Evolutionary conservation across 2,113 vertebrate genomes (phyloP), one percentile per base, ranked within the genome.

Genomic region (Chrysochloris asiatica): DNA sequence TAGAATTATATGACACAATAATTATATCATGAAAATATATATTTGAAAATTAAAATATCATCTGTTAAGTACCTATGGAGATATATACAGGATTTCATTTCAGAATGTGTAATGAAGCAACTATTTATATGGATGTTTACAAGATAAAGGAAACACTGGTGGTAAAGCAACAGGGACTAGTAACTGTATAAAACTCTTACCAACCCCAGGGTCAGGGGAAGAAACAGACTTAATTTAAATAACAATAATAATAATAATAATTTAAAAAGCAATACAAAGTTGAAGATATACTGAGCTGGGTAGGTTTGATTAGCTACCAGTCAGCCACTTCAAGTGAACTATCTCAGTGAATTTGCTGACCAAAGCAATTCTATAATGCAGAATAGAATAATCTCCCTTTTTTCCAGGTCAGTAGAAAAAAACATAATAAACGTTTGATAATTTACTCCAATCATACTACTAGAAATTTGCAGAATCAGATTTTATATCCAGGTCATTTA

Each of bases 191-290:
- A 76, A 86, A 21, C 6, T 56, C 4, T 71, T 71, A 63, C 0
- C 14, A 56, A 80, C 38, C 3, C 5, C 6, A 47, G 56, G 4
- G 33, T 0, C 2, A 73, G 7, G 0, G 1, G 7, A 6, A 30
- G 8, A 83, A 79, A 16, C 28, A 48, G 24, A 83, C 4, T 67
- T 82, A 86, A 85, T 85, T 77, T n/a, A n/a, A n/a, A n/a, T n/a
- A n/a, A n/a, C n/a, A n/a, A n/a, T n/a, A n/a, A n/a, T n/a, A n/a
- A n/a, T n/a, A n/a, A n/a, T n/a, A n/a, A n/a, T n/a, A n/a, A n/a
- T n/a, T 19, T 56, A 19, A 86, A 91, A 3, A 4, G 48, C 38
- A 48, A 36, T 41, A 78, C 9, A 82, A 12, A 82, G 6, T 30
- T 65, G n/a, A 85, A 90, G 38, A 10, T 45, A 33, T 47, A 56